phyloP scores from a whole-genome alignment of 2,888 invertebrate genomes.

The Mamestra brassicae region DNA sequence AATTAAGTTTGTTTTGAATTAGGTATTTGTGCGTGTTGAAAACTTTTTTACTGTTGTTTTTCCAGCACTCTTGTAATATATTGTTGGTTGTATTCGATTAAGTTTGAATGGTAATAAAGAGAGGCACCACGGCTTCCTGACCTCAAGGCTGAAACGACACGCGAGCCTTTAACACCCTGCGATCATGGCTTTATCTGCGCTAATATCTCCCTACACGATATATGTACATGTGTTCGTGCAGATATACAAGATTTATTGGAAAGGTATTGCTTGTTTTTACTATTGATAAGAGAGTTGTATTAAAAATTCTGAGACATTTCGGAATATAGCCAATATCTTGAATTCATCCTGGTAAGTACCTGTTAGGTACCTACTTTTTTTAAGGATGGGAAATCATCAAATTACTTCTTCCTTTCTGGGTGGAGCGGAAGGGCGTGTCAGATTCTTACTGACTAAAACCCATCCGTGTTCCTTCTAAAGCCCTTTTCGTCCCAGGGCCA shows the following conservation, averaged over 20 bases:
- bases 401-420: too few relatives aligned
- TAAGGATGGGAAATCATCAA: too few relatives aligned
- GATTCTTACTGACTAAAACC: too few relatives aligned
- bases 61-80: constrained; percentile 72
- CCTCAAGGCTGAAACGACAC: constrained; percentile 81
- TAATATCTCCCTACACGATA: constrained; percentile 74
- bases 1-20: constrained; percentile 43
- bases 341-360: not conserved
- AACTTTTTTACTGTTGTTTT: constrained; percentile 69
- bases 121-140: constrained; percentile 67
- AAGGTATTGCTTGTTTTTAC: constrained; percentile 42
- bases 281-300: constrained; percentile 3
- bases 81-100: constrained; percentile 81
- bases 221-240: constrained; percentile 46
- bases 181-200: constrained; percentile 78
- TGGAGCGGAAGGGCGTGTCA: too few relatives aligned
- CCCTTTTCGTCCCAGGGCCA: too few relatives aligned
- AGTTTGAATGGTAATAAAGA: constrained; percentile 84
- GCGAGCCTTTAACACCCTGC: constrained; percentile 77
- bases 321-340: not conserved
- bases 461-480: too few relatives aligned
- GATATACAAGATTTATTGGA: constrained; percentile 35
- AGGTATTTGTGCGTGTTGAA: constrained; percentile 60
- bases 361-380: too few relatives aligned
- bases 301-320: not conserved